phyloP scores from a whole-genome alignment of 2,113 vertebrate genomes.

The Petromus typicus region DNA sequence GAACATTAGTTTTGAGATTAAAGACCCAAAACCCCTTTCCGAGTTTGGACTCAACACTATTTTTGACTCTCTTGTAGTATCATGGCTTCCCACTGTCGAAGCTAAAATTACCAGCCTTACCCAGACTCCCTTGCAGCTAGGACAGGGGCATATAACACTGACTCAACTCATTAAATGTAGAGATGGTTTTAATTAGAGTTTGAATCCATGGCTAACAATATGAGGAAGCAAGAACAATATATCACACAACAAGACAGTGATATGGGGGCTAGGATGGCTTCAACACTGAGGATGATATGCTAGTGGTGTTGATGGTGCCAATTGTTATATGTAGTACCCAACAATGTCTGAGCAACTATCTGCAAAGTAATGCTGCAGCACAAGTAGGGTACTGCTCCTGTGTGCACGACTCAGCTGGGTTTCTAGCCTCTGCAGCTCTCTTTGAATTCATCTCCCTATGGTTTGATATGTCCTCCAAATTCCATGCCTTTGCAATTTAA shows the following conservation, averaged over 20 bases:
- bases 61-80: neutral
- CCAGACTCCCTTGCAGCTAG: neutral
- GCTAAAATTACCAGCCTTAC: neutral
- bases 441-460: neutral
- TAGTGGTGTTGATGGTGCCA: neutral
- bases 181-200: neutral
- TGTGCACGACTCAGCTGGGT: accelerated
- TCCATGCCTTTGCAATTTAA: neutral
- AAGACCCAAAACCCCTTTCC: neutral
- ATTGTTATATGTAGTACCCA: neutral
- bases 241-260: neutral
- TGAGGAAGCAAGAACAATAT: neutral
- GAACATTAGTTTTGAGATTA: neutral
- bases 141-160: neutral
- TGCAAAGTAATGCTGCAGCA: neutral
- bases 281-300: neutral
- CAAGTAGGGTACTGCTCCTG: accelerated
- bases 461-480: neutral
- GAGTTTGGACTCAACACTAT: neutral
- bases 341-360: neutral
- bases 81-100: neutral
- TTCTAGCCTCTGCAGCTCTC: neutral
- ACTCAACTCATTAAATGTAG: neutral
- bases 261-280: accelerated
- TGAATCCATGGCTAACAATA: neutral